Conservation (phyloP, 2,888 invertebrate genomes). For the Lasioglossum marginatum region DNA sequence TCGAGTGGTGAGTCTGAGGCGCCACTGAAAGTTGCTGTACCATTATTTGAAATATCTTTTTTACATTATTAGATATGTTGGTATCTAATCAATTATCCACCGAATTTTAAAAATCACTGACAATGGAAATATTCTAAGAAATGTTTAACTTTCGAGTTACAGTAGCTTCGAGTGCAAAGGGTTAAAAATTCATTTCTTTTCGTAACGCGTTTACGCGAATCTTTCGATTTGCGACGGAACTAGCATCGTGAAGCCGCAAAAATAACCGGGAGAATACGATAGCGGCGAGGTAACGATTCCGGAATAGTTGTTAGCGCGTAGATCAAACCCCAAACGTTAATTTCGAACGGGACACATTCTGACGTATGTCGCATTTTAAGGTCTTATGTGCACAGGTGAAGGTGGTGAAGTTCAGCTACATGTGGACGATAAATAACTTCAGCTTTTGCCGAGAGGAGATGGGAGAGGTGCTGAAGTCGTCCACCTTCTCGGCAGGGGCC, state of each 20-base stretch:
- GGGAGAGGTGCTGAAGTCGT: conserved; percentile 99
- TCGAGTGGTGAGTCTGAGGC: too few relatives aligned
- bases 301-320: conserved; percentile 55
- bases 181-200: neutral
- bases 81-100: too few relatives aligned
- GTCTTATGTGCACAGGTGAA: conserved; percentile 92
- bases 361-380: conserved; percentile 81
- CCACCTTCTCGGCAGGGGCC: conserved; percentile 99
- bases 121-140: too few relatives aligned
- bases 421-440: conserved; percentile 99
- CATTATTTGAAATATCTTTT: too few relatives aligned
- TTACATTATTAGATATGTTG: too few relatives aligned
- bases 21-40: too few relatives aligned
- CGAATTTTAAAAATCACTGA: too few relatives aligned
- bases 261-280: neutral
- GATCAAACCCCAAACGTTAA: conserved; percentile 67
- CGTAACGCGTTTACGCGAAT: neutral
- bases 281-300: neutral
- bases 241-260: neutral
- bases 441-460: conserved; percentile 99
- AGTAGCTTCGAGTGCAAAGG: too few relatives aligned
- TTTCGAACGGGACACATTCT: conserved; percentile 74
- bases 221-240: neutral
- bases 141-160: too few relatives aligned
- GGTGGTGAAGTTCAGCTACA: conserved; percentile 99